Percentiles rank a stretch among this genome's conserved stretches.
Evolutionary conservation across 2,888 invertebrate species (phyloP).

Genomic region (Melanostoma mellinum): DNA sequence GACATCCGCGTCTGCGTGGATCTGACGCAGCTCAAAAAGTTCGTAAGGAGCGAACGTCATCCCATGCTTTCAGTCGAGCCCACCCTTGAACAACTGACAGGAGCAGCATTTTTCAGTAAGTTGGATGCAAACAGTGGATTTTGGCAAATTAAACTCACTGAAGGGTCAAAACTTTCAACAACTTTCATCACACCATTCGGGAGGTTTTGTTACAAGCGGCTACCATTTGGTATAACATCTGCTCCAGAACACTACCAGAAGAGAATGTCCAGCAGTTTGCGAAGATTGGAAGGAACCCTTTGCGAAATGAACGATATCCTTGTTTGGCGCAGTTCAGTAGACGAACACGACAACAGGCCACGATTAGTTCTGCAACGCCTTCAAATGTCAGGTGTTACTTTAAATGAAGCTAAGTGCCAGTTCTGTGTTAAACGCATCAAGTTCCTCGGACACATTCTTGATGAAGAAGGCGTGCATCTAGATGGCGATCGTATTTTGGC

Average conservation of each 20-base stretch:
- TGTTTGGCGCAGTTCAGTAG: no score
- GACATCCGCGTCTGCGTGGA: conserved; percentile 9
- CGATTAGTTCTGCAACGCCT: conserved; percentile 28
- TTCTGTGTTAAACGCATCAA: conserved; percentile 15
- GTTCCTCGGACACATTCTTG: no score
- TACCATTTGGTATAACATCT: no score
- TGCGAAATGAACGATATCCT: no score
- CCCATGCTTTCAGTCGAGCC: conserved; percentile 69
- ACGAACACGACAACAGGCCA: neutral
- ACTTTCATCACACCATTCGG: conserved; percentile 30
- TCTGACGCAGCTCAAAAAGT: conserved; percentile 1
- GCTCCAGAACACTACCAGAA: no score
- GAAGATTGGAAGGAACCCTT: no score
- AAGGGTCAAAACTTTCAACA: neutral
- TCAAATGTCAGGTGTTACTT: conserved; percentile 1
- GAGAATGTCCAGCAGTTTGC: no score
- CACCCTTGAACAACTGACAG: conserved; percentile 50
- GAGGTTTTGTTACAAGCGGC: no score
- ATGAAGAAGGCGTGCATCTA: no score
- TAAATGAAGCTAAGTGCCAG: conserved; percentile 22
- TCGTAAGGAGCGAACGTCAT: conserved; percentile 17
- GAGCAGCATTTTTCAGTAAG: conserved; percentile 74
- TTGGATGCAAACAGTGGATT: conserved; percentile 74
- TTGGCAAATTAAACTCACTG: conserved; percentile 12
- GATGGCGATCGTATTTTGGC: neutral